Conservation (phyloP, 2,888 invertebrate genomes). For the Pristionchus entomophagus region DNA sequence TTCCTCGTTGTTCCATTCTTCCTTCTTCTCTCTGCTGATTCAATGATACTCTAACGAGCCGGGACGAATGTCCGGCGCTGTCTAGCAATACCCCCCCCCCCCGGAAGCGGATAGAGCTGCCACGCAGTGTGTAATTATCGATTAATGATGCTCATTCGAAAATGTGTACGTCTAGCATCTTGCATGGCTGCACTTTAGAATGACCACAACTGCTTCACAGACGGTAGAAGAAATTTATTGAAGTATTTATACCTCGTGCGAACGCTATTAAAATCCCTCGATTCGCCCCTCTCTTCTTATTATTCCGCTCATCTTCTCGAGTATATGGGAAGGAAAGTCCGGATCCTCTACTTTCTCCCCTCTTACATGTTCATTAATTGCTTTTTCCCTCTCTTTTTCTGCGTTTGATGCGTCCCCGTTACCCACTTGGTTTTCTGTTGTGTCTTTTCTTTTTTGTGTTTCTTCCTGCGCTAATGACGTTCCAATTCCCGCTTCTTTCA, state of each 20-base stretch:
- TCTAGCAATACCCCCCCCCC: not conserved
- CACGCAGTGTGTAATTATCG: slow-evolving; percentile 18
- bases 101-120: slow-evolving; percentile 16
- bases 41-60: slow-evolving; percentile 37
- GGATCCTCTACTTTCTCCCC: not conserved
- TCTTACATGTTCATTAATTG: not conserved
- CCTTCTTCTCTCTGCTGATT: not conserved
- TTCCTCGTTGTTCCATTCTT: not conserved
- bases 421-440: not conserved
- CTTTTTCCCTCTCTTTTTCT: not conserved
- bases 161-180: too few relatives aligned
- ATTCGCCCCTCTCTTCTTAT: not conserved
- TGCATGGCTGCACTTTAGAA: too few relatives aligned
- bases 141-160: too few relatives aligned
- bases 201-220: not conserved
- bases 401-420: not conserved
- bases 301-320: not conserved
- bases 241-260: not conserved
- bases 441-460: not conserved
- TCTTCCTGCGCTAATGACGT: not conserved
- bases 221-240: not conserved
- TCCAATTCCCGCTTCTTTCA: not conserved
- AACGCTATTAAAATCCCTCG: not conserved
- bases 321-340: not conserved
- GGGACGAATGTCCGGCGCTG: slow-evolving; percentile 5